Base-by-base conservation (phyloP, 2,888 invertebrate genomes). In the Tricholauxania praeusta region DNA sequence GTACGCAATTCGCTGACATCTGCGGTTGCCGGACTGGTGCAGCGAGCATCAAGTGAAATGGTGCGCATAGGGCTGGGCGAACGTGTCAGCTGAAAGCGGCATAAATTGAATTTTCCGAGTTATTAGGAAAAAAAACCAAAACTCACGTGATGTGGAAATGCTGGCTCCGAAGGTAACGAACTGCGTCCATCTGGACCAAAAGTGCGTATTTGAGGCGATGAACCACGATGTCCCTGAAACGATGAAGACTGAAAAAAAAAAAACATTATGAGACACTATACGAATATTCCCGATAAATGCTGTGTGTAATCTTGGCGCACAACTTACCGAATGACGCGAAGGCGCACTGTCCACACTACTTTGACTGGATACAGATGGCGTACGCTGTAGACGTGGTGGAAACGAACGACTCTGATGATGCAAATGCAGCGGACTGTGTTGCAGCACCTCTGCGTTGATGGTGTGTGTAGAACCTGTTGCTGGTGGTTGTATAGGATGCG, bases 131-230 rank as follows among this genome's bases (percentile, higher is more conserved):
- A 19, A 17, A 49, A n/a, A 49, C 6, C 7, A 48, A 3, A 15
- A 72, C 77, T 76, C 74, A 79, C 80, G 59, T 85, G 84, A 73
- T 84, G 84, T 4, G 84, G 83, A 73, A 84, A 85, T 3, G 79
- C 81, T 6, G 83, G 83, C 72, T 87, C 87, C 64, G 83, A 81
- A 52, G 87, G 83, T 55, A 87, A 76, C 3, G 92, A 91, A 19
- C 88, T 89, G 64, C 93, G 91, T 1, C 94, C 94, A 82, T 95
- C 95, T 0, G 94, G 94, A 22, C 93, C 94, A 81, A 93, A 94
- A 0, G 95, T 93, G 77, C 94, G 91, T 78, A 95, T 95, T 78
- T 94, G 94, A 1, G 95, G 95, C 0, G 95, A 95, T 0, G 94
- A 94, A 10, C 94, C 94, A 55, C 94, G 92, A 82, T 94, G 94